Conservation (phyloP, 1,140 invertebrate species). For the Patella vulgata region DNA sequence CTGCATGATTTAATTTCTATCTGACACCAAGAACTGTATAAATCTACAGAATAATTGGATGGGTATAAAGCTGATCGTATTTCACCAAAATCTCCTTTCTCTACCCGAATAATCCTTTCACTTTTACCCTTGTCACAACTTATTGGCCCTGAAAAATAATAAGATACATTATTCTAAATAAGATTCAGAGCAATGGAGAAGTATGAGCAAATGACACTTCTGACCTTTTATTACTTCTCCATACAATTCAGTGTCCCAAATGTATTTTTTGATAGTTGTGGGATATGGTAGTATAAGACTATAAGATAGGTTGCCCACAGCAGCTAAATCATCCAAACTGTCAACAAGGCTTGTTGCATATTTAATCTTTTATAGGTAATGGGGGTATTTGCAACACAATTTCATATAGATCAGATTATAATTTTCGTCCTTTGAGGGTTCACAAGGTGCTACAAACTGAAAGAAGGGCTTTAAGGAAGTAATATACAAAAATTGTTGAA, state of each 20-base stretch:
- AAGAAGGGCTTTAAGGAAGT: too few species aligned
- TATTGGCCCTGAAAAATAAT: slow-evolving; percentile 28
- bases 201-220: neutral
- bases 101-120: slow-evolving; percentile 35
- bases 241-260: neutral
- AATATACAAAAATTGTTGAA: too few species aligned
- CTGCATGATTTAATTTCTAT: slow-evolving; percentile 53
- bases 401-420: too few species aligned
- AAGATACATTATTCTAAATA: neutral
- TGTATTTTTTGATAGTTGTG: neutral
- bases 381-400: too few species aligned
- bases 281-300: too few species aligned
- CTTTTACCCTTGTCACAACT: slow-evolving; percentile 27
- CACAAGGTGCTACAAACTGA: too few species aligned
- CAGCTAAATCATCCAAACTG: too few species aligned
- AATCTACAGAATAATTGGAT: slow-evolving; percentile 38
- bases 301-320: too few species aligned
- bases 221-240: neutral
- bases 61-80: slow-evolving; percentile 45
- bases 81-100: slow-evolving; percentile 53
- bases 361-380: too few species aligned
- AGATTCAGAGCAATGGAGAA: neutral
- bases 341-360: too few species aligned
- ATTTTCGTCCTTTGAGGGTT: too few species aligned
- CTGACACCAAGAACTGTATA: slow-evolving; percentile 48